phyloP scores from a whole-genome alignment of 2,888 invertebrate species.

The Lasioglossum villosulum region DNA sequence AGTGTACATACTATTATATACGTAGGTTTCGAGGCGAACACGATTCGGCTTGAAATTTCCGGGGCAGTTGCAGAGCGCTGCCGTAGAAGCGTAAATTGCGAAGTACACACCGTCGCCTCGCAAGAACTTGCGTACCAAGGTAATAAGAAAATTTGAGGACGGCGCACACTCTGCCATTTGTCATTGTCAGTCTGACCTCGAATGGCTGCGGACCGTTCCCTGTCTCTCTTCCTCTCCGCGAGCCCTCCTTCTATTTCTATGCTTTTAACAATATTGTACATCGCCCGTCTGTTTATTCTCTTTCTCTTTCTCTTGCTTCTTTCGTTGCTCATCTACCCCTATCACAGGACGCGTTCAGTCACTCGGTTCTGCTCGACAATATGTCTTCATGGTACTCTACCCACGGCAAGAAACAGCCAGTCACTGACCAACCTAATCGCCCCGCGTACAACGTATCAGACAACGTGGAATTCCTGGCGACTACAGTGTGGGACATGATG shows the following conservation, averaged over 20 bases:
- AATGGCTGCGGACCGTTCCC: conserved; percentile 53
- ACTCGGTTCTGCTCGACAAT: conserved; percentile 69
- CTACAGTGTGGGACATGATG: neutral
- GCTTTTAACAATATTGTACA: conserved; percentile 81
- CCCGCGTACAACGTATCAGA: neutral
- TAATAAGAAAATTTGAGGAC: conserved; percentile 81
- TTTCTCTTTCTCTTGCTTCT: conserved; percentile 64
- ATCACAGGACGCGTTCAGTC: conserved; percentile 63
- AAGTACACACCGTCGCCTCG: conserved; percentile 38
- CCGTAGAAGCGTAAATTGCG: conserved; percentile 68
- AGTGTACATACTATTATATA: conserved; percentile 14
- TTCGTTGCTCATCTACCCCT: conserved; percentile 56
- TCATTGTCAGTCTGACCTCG: conserved; percentile 79
- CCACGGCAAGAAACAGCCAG: conserved; percentile 47
- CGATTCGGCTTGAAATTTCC: conserved; percentile 64
- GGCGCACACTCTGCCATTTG: conserved; percentile 75
- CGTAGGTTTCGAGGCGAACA: conserved; percentile 17
- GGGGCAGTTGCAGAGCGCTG: conserved; percentile 32
- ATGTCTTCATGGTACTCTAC: conserved; percentile 68
- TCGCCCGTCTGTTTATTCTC: conserved; percentile 66
- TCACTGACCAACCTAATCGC: conserved; percentile 43
- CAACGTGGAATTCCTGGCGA: neutral
- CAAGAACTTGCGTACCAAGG: conserved; percentile 65
- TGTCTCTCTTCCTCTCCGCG: conserved; percentile 20
- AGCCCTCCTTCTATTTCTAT: conserved; percentile 72